These are phyloP conservation scores for Ormia ochracea DNA, from an alignment of 2,888 invertebrate genomes.

Conservation along the genomic window DNA sequence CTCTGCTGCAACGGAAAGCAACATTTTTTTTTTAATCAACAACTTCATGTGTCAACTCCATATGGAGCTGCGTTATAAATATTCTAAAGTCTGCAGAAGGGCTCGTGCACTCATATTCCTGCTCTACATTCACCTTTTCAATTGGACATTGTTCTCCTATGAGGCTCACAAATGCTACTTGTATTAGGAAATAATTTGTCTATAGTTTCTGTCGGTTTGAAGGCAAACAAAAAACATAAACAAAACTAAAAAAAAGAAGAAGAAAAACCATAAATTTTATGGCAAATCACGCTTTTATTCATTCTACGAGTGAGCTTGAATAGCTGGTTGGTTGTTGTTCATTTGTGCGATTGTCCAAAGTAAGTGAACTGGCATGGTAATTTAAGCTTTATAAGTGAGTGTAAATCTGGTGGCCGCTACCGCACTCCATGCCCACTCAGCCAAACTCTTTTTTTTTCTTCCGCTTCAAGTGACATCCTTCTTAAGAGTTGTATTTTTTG, in stretches of 20 bases:
- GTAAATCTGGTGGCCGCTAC: constrained; percentile 20
- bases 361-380: constrained; percentile 52
- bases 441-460: constrained; percentile 35
- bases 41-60: constrained; percentile 43
- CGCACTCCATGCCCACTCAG: constrained; percentile 42
- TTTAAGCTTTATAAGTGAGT: constrained; percentile 62
- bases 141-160: neutral
- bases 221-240: no score
- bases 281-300: constrained; percentile 66
- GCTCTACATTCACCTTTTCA: neutral
- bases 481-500: constrained; percentile 34
- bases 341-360: constrained; percentile 39
- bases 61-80: constrained; percentile 37
- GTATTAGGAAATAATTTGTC: constrained; percentile 46
- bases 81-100: neutral
- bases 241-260: no score
- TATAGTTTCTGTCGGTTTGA: neutral
- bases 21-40: constrained; percentile 6
- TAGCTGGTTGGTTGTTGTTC: constrained; percentile 50
- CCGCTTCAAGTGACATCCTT: constrained; percentile 43
- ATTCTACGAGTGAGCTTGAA: constrained; percentile 66
- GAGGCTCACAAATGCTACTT: constrained; percentile 32
- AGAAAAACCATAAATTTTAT: constrained; percentile 63
- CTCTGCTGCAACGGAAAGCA: no score
- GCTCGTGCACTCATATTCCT: neutral